Conservation (phyloP, 2,797 vertebrate genomes). For the Acanthornis magna region DNA sequence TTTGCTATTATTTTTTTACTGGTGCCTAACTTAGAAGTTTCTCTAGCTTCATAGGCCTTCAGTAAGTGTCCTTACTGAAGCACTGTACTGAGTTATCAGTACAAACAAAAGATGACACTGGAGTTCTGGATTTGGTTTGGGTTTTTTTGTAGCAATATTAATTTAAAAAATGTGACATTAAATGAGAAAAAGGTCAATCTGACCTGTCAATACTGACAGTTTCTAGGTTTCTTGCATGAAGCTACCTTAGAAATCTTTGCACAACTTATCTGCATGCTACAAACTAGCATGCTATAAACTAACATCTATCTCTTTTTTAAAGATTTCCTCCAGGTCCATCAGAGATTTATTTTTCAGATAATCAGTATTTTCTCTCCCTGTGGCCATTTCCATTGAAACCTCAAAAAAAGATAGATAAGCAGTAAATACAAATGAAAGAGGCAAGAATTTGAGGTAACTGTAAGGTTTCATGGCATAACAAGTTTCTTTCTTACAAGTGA, state of each 20-base stretch:
- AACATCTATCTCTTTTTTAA: background rate
- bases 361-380: background rate
- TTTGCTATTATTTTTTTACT: background rate
- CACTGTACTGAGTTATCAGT: background rate
- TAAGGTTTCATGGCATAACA: background rate
- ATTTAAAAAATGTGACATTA: background rate
- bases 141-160: background rate
- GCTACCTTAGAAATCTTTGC: background rate
- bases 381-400: background rate
- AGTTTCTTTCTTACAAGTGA: background rate
- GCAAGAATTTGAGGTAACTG: background rate
- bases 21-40: background rate
- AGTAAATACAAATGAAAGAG: background rate
- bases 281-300: background rate
- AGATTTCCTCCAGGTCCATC: background rate
- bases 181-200: background rate
- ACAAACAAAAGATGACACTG: background rate
- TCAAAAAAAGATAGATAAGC: background rate
- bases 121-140: background rate
- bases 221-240: background rate
- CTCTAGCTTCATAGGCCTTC: background rate
- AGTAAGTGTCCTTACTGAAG: background rate
- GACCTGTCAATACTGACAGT: background rate
- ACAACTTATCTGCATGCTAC: background rate
- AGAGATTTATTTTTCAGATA: background rate